Evolutionary conservation across 2,113 vertebrate species (phyloP).

Genomic region (Chiloscyllium plagiosum): DNA sequence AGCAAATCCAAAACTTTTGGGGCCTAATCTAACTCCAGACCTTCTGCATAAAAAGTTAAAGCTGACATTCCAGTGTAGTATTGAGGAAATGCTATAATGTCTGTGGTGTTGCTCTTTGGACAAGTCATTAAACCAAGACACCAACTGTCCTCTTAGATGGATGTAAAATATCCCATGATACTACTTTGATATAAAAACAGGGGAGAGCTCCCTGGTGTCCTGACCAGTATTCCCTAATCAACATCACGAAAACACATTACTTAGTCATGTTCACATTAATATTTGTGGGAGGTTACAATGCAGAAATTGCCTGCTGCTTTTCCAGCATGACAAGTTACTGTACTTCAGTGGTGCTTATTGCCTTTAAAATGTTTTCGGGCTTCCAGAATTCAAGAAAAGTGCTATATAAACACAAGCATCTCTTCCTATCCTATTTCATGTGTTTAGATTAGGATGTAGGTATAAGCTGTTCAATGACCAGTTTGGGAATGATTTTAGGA

Average conservation of each 20-base stretch:
- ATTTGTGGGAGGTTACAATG: neutral
- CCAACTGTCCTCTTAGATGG: neutral
- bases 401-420: too few species aligned
- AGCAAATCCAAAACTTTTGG: neutral
- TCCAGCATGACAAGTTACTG: neutral
- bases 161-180: neutral
- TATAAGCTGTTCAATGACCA: neutral
- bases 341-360: neutral
- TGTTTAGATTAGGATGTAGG: neutral
- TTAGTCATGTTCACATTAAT: neutral
- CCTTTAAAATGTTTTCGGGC: neutral
- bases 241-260: neutral
- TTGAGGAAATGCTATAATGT: neutral
- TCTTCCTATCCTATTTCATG: neutral
- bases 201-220: neutral
- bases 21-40: neutral
- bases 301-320: neutral
- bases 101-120: too few species aligned
- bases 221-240: neutral
- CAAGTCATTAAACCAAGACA: neutral
- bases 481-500: neutral
- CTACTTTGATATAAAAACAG: neutral
- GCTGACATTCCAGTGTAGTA: neutral
- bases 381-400: too few species aligned
- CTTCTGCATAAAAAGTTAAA: neutral